Percentiles rank a stretch among this genome's conserved stretches.
Conservation (phyloP, 2,888 invertebrate genomes). For the Orchesellides sinensis region DNA sequence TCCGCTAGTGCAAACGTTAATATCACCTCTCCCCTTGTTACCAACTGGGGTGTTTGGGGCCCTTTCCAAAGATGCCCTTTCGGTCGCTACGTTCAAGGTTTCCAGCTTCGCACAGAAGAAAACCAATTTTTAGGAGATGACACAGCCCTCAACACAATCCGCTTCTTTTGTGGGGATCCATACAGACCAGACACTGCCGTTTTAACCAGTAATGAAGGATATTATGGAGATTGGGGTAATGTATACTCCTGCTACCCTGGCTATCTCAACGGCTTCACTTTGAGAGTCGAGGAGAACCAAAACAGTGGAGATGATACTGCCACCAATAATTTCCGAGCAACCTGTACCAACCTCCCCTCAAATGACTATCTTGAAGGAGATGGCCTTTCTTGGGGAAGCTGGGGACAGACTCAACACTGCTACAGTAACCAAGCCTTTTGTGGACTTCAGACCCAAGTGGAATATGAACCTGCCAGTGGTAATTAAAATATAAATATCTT, state of each 20-base stretch:
- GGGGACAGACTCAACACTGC: slow-evolving; percentile 40
- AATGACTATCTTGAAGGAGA: slow-evolving; percentile 59
- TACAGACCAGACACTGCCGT: background rate
- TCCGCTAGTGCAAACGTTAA: slow-evolving; percentile 1
- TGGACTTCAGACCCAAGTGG: slow-evolving; percentile 68
- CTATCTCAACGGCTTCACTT: slow-evolving; percentile 9
- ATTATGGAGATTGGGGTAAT: slow-evolving; percentile 30
- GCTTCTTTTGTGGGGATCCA: slow-evolving; percentile 38
- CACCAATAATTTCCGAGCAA: slow-evolving; percentile 11
- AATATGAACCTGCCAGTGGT: slow-evolving; percentile 33
- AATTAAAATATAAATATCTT: background rate
- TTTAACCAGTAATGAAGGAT: slow-evolving; percentile 25
- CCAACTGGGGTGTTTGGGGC: slow-evolving; percentile 53
- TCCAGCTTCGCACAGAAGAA: slow-evolving; percentile 29
- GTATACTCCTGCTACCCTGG: slow-evolving; percentile 31
- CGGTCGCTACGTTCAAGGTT: slow-evolving; percentile 20
- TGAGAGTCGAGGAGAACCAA: background rate
- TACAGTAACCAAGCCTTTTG: slow-evolving; percentile 45
- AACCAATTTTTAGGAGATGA: slow-evolving; percentile 14
- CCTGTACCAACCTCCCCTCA: background rate
- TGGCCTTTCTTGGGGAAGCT: slow-evolving; percentile 45
- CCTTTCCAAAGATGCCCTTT: slow-evolving; percentile 26
- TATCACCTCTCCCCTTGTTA: slow-evolving; percentile 28
- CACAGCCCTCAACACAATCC: slow-evolving; percentile 26
- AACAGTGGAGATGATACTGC: slow-evolving; percentile 27